Percentiles rank a stretch among this genome's conserved stretches.
Evolutionary conservation across 2,797 vertebrate genomes (phyloP).

Genomic region (Falco cherrug): DNA sequence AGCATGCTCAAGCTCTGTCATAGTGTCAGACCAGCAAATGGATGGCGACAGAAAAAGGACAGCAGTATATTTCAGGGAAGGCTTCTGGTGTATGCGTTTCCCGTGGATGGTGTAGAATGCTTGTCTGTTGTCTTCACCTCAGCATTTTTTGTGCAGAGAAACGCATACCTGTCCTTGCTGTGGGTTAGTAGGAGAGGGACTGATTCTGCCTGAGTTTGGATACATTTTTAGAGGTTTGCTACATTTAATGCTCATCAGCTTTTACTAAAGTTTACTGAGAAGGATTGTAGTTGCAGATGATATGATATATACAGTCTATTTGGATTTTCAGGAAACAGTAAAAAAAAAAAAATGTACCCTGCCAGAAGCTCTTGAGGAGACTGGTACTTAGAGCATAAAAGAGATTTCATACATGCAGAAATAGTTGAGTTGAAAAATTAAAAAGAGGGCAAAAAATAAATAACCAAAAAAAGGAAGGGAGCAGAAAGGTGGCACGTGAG

Average conservation of each 20-base stretch:
- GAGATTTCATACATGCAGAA: not conserved
- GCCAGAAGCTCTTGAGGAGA: not conserved
- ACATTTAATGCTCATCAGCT: not conserved
- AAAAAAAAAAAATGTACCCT: not conserved
- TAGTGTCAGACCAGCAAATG: not conserved
- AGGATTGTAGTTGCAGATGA: not conserved
- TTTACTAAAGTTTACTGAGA: not conserved
- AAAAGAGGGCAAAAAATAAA: not conserved
- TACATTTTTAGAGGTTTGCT: not conserved
- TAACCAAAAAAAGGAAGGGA: not conserved
- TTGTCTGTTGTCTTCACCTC: not conserved
- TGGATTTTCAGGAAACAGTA: not conserved
- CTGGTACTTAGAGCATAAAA: not conserved
- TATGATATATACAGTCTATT: not conserved
- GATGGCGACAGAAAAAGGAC: not conserved
- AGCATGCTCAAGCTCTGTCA: not conserved
- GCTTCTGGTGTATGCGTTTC: not conserved
- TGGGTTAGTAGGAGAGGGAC: not conserved
- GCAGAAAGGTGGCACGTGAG: not conserved
- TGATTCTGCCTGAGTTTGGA: not conserved
- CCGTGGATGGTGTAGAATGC: not conserved
- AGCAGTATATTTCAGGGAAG: not conserved
- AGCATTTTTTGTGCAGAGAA: not conserved
- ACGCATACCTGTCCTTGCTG: accelerated
- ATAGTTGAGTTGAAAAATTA: not conserved